Evolutionary conservation across 2,888 invertebrate species (phyloP).

Genomic region (Catocala nupta): DNA sequence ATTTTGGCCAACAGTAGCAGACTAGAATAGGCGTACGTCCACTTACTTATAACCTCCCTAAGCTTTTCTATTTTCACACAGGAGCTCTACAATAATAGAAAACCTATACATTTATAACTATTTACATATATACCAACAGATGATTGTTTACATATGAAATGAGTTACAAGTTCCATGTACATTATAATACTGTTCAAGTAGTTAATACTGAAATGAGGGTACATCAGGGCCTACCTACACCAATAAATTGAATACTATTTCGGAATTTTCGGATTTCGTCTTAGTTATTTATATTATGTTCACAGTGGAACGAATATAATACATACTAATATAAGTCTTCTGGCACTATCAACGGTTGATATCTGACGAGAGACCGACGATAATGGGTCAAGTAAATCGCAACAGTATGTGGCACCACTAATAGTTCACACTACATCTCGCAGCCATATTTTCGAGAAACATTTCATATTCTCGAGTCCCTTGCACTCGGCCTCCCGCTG

Average conservation of each 20-base stretch:
- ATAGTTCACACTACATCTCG: constrained; percentile 48
- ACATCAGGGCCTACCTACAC: constrained; percentile 35
- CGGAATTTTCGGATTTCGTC: constrained; percentile 54
- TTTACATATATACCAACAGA: constrained; percentile 44
- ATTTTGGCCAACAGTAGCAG: constrained; percentile 26
- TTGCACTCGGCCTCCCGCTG: constrained; percentile 66
- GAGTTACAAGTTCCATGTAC: constrained; percentile 28
- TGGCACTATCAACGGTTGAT: constrained; percentile 56
- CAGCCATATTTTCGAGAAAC: constrained; percentile 43
- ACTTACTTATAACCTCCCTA: constrained; percentile 28
- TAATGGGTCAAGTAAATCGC: constrained; percentile 37
- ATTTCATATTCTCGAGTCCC: constrained; percentile 43
- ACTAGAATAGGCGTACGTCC: constrained; percentile 60
- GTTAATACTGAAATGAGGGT: constrained; percentile 45
- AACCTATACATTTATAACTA: constrained; percentile 47
- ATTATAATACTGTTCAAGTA: constrained; percentile 38
- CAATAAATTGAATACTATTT: constrained; percentile 38
- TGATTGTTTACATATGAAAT: constrained; percentile 41
- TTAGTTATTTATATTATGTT: constrained; percentile 52
- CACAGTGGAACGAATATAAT: constrained; percentile 58
- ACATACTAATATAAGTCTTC: constrained; percentile 64
- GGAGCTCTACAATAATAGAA: constrained; percentile 33
- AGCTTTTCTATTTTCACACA: constrained; percentile 32
- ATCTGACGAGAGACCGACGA: constrained; percentile 46
- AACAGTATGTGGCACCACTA: constrained; percentile 47